Evolutionary conservation across 2,888 invertebrate species (phyloP), one percentile per base, ranked within the genome.

Genomic region (Drosophila atroscutellata): DNA sequence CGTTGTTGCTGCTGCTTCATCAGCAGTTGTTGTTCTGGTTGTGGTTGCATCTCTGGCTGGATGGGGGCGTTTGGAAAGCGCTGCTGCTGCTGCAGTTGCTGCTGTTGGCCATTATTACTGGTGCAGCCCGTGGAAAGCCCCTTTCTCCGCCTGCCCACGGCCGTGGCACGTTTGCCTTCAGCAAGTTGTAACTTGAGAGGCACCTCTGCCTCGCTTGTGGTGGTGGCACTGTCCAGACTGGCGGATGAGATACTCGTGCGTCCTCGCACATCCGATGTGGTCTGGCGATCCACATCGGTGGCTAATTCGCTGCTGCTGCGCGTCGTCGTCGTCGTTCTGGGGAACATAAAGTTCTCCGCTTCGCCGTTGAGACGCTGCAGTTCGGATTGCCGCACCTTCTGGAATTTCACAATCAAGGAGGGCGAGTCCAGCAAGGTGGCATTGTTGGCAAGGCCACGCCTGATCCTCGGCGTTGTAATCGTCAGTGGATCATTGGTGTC

Each of bases 331-430:
- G 95, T 95, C 3, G 54, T 95, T 1, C 83, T 47, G 0, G 97
- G 96, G 90, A 97, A 97, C 95, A 97, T 95, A 90, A 97, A 97
- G 82, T 96, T 97, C 86, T 97, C 97, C 0, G 97, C 97, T 91
- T 97, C 97, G 82, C 97, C 96, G 87, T 97, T 97, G 55, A 97
- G 92, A 57, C 96, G 94, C 0, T 95, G 95, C 57, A 97, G 90
- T 91, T 97, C 97, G 0, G 96, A 95, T 57, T 95, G 95, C 6
- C 97, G 94, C 24, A 97, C 95, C 75, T 96, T 96, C 60, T 95
- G 95, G 84, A 97, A 96, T 87, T 96, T 96, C 0, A 97, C 96
- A 28, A 96, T 96, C 32, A 96, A 24, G 91, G 94, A 68, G 90
- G 94, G 90, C 2, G 91, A 90, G 15, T 89, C 92, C 2, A 82